Percentiles rank a stretch among this genome's conserved stretches.
These are phyloP conservation scores for Procambarus virginalis DNA, from an alignment of 1,140 invertebrate genomes.

Conservation along the genomic window DNA sequence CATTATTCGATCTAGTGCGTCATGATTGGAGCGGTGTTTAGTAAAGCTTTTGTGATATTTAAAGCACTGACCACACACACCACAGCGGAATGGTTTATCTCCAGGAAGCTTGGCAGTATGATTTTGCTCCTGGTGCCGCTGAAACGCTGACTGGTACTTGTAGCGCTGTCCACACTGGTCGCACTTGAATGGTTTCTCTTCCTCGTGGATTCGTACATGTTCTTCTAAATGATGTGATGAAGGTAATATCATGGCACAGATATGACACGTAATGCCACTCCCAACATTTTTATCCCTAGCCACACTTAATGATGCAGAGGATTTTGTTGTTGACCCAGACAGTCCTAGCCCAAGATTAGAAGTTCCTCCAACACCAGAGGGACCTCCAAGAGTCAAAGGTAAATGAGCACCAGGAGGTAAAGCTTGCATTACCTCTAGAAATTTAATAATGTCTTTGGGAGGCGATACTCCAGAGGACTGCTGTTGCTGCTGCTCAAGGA, in stretches of 20 bases:
- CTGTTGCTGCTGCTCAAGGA: constrained; percentile 53
- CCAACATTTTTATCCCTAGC: constrained; percentile 52
- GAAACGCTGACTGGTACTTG: constrained; percentile 89
- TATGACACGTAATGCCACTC: constrained; percentile 66
- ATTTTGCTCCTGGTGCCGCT: constrained; percentile 91
- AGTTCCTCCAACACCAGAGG: constrained; percentile 42
- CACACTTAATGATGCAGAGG: constrained; percentile 23
- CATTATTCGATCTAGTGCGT: constrained; percentile 75
- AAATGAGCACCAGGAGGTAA: constrained; percentile 39
- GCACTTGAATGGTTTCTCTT: constrained; percentile 91
- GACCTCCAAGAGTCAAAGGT: constrained; percentile 48
- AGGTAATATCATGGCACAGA: constrained; percentile 70
- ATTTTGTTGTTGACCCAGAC: constrained; percentile 36
- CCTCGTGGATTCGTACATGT: constrained; percentile 70
- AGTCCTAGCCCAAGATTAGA: constrained; percentile 55
- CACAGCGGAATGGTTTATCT: constrained; percentile 91
- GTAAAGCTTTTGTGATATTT: constrained; percentile 91
- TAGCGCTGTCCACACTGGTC: constrained; percentile 92
- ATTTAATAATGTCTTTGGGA: constrained; percentile 65
- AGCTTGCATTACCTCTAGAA: constrained; percentile 64
- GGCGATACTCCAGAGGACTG: constrained; percentile 54
- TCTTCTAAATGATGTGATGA: constrained; percentile 67
- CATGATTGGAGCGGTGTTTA: constrained; percentile 90
- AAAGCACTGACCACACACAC: constrained; percentile 92
- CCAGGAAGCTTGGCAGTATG: constrained; percentile 88